Evolutionary conservation across 37 sponge, comb jelly and placozoan genomes (phyloP), one percentile per base, ranked within the genome.

Genomic region (Diacarnus erythraeanus): DNA sequence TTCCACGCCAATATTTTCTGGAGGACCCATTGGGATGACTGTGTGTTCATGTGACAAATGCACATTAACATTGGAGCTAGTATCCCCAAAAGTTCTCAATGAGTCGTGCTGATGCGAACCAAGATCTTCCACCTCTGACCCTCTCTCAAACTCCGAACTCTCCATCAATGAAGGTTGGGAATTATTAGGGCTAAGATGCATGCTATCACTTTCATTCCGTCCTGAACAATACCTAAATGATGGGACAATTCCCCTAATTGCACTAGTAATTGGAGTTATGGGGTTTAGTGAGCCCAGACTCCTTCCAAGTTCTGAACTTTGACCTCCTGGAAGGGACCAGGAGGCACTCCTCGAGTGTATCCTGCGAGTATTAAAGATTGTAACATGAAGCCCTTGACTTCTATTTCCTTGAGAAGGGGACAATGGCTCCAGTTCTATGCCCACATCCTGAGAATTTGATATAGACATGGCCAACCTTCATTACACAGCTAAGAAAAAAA

Each of bases 301-400:
- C 9, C 64, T 66, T 30, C 75, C 43, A 33, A 88, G 57, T 36
- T 88, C 88, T 21, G 79, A 64, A 30, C 85, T 56, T 37, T 79
- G 72, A 0, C 85, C 72, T 3, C 82, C 60, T 38, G 88, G 84
- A 61, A 93, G 84, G 25, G 93, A 88, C 93, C 93, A 93, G 2
- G 89, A 88, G 2, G 88, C 77, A 73, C 87, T 86, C 59, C 93
- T 57, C 29, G 75, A 80, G 69, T 93, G 93, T 4, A 35, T 18
- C 42, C 74, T 74, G 1, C 42, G 27, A 2, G n/a, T 6, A 47
- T 47, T 26, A 33, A 33, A 33, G 6, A 74, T 2, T 20, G 54
- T 4, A 25, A 57, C 1, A 43, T 33, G 33, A 3, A 47, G 6
- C 4, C 30, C 57, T 22, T 33, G 21, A 17, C 71, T n/a, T 4